These are phyloP conservation scores for Ceratitis capitata DNA, from an alignment of 1,140 invertebrate species.

Conservation along the genomic window DNA sequence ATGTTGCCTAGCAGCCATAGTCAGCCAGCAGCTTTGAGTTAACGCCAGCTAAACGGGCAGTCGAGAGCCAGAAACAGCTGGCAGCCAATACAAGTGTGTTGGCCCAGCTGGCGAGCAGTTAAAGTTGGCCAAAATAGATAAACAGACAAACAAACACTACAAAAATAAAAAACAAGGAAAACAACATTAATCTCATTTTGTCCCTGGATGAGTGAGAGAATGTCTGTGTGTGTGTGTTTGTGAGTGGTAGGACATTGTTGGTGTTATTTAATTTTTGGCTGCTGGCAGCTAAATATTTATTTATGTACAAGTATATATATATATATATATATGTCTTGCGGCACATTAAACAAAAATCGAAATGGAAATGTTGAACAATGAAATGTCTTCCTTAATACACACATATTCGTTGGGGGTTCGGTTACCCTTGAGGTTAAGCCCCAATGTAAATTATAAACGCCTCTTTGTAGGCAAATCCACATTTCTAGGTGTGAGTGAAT, in stretches of 20 bases:
- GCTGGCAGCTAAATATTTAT: neutral
- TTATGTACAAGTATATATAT: neutral
- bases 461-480: neutral
- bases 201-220: neutral
- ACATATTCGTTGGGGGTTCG: too few relatives aligned
- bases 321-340: neutral
- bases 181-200: neutral
- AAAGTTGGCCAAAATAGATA: neutral
- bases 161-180: too few relatives aligned
- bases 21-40: neutral
- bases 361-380: neutral
- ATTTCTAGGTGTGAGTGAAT: too few relatives aligned
- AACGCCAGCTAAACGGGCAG: neutral
- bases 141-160: neutral
- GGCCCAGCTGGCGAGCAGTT: neutral
- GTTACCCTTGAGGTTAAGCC: neutral
- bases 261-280: conserved; percentile 19
- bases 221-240: too few relatives aligned
- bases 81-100: neutral
- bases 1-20: conserved; percentile 3
- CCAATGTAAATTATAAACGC: neutral
- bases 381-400: neutral
- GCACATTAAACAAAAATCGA: neutral
- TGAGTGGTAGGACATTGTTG: neutral
- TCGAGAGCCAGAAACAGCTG: neutral